Base-by-base conservation (phyloP, 1,140 invertebrate species). In the Chlorops oryzae region DNA sequence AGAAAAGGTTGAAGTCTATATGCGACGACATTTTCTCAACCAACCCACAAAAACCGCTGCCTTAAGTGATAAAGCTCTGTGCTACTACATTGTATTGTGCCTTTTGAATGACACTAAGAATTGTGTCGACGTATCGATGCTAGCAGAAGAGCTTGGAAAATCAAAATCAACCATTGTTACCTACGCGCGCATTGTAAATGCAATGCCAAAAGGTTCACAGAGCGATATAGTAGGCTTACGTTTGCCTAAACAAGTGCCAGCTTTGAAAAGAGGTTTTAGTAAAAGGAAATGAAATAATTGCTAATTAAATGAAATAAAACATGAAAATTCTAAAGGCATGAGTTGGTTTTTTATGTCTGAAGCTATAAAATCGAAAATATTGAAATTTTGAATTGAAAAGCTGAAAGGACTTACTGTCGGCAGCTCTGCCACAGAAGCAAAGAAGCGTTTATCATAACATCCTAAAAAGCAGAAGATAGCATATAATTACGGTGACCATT, bases 1-100 rank as follows among this genome's bases (percentile, higher is more conserved):
- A 1, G 67, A 70, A 38, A 70, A 68, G 28, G 56, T 70, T 5
- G 67, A 70, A 40, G 70, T 65, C 25, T 63, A 70, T 51, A 59
- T 70, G n/a, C 59, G 65, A 2, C 27, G 52, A 28, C 58, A 65
- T 13, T 70, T 70, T 44, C 51, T 57, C 0, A 59, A 68, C 56
- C 65, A 59, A 18, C 57, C 63, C 38, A 51, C 54, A 3, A 56
- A 59, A 58, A 70, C 67, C 2, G 44, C 47, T 5, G 61, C 53
- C 17, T 59, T 57, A 20, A 62, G 54, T 5, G 67, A 70, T n/a
- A 70, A 70, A 24, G 67, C 64, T 0, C 44, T 70, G 5, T 65
- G 65, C 0, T 60, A 70, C 48, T 70, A 64, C n/a, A 70, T 70
- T 52, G 67, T 70, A 2, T 42, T 70, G 15, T 54, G 65, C 0